These are phyloP conservation scores for Oryzaephilus surinamensis DNA, from an alignment of 1,140 invertebrate species.

Conservation along the genomic window DNA sequence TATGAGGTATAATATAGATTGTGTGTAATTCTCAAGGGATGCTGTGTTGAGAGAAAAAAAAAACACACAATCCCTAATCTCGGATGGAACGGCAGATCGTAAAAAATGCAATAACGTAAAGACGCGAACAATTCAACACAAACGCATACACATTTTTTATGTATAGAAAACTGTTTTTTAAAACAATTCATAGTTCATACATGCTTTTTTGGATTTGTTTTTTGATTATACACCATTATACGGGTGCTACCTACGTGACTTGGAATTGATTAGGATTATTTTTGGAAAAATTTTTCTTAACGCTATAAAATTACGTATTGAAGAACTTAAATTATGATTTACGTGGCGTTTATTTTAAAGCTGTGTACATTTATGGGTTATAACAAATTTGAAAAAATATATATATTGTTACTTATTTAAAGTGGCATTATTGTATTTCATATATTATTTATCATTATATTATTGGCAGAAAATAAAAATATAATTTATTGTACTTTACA, in stretches of 20 bases:
- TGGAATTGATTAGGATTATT: conserved; percentile 24
- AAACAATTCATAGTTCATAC: no score
- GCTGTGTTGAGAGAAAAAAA: no score
- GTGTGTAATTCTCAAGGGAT: conserved; percentile 16
- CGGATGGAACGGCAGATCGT: conserved; percentile 16
- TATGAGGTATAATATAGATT: conserved; percentile 18
- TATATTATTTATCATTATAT: no score
- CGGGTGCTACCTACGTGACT: conserved; percentile 5
- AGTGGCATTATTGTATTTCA: no score
- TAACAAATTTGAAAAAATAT: no score
- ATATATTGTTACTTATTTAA: no score
- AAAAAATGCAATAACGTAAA: conserved; percentile 21
- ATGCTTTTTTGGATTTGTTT: background rate
- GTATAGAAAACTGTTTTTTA: no score
- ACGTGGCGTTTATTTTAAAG: background rate
- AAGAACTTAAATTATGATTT: no score
- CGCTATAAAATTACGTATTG: conserved; percentile 17
- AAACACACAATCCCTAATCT: conserved; percentile 20
- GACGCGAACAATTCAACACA: background rate
- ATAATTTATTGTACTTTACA: conserved; percentile 5
- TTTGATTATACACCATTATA: background rate
- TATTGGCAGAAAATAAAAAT: conserved; percentile 3
- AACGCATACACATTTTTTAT: background rate
- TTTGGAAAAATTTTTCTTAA: no score
- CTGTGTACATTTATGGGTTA: background rate